Conservation (phyloP, 2,113 vertebrate genomes). For the Anhinga anhinga region DNA sequence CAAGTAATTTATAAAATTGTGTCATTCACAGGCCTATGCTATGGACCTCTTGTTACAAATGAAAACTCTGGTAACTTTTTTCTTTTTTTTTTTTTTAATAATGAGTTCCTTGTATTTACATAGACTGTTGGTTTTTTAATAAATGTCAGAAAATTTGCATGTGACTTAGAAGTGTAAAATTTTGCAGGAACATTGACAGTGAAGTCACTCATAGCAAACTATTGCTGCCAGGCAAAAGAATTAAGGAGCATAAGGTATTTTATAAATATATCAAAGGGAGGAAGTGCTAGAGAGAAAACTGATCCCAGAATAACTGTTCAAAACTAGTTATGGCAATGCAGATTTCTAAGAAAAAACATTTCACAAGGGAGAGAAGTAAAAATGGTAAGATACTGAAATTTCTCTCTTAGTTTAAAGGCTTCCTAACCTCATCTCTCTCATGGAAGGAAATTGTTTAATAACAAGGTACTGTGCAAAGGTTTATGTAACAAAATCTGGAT, state of each 20-base stretch:
- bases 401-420: not conserved
- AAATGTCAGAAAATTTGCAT: not conserved
- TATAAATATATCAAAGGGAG: constrained; percentile 26
- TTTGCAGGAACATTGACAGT: constrained; percentile 22
- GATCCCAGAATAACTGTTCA: not conserved
- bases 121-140: not conserved
- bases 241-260: constrained; percentile 43
- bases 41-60: not conserved
- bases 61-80: not conserved
- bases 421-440: not conserved
- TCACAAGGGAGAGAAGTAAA: not conserved
- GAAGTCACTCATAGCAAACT: constrained; percentile 20
- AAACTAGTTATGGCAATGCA: not conserved
- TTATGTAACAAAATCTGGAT: not conserved
- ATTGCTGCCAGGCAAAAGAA: constrained; percentile 26
- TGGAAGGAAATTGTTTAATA: not conserved
- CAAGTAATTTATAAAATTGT: not conserved
- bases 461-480: not conserved
- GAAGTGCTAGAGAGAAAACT: constrained; percentile 15
- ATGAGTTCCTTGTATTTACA: not conserved
- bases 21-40: not conserved
- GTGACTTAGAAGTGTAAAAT: constrained; percentile 27
- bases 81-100: not conserved
- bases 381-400: not conserved
- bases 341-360: not conserved